Evolutionary conservation across 2,797 vertebrate species (phyloP), one percentile per base, ranked within the genome.

Genomic region (Typhlichthys eigenmanni): DNA sequence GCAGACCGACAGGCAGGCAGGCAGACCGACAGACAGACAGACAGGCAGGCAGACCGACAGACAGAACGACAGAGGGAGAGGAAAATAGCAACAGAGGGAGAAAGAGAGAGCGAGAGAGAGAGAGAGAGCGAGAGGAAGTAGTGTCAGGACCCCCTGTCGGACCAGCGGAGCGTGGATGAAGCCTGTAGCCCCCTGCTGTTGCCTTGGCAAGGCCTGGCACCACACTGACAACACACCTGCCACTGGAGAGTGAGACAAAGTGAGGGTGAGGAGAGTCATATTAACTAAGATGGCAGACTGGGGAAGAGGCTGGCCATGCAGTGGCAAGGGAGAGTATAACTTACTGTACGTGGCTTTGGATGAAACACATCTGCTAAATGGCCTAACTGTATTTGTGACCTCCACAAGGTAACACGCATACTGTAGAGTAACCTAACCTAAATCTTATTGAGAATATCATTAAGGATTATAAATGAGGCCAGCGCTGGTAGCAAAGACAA

Each of bases 201-300:
- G 78, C 75, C 77, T 85, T 83, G 80, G 78, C 85, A 81, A 58
- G 3, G 64, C 72, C 54, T 65, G 75, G 68, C 79, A 68, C 67
- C 85, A 81, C 81, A 66, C 82, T 72, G 87, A 75, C 81, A 84
- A 66, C 67, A 83, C 87, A 89, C 82, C 86, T 89, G 87, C 75
- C 63, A 66, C 34, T 29, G 45, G 50, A 67, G 60, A 72, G 67
- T 0, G n/a, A 74, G 60, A 16, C 10, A 10, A 47, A 53, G 34
- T 55, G 52, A 75, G 17, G 49, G 49, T 58, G 58, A 24, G 68
- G 57, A 64, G 17, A 43, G 34, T 16, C 2, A 14, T 53, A 54
- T 49, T 9, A 62, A 58, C 43, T 14, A 5, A 60, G 43, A 56
- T 6, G 63, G 67, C 1, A 51, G 51, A 47, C 13, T 6, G 56